These are phyloP conservation scores for Monoplex corrugatus DNA, from an alignment of 2,888 invertebrate species.

Conservation along the genomic window DNA sequence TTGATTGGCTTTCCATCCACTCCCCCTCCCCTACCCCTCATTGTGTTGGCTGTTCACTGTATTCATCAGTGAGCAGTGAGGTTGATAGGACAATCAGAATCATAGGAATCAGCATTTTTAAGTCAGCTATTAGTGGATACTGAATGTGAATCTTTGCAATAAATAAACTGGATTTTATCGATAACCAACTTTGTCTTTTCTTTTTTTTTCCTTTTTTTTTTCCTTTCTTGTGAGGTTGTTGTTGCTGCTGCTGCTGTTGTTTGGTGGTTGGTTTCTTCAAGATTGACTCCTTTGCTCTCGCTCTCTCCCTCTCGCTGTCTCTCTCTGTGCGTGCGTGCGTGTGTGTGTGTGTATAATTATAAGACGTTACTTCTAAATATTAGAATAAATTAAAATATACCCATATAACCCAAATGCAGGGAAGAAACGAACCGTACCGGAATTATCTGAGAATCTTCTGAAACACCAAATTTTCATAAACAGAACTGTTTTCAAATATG, in stretches of 20 bases:
- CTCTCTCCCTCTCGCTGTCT: neutral
- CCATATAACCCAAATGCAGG: too few species aligned
- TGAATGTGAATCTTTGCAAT: conserved; percentile 22
- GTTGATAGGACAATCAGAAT: neutral
- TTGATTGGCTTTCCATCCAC: neutral
- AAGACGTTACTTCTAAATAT: neutral
- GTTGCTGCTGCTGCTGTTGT: neutral
- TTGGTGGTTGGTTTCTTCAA: neutral
- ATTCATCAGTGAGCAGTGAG: neutral
- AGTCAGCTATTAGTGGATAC: neutral
- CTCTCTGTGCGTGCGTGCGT: neutral
- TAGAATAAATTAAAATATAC: too few species aligned
- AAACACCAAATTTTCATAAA: too few species aligned
- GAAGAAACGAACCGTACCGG: too few species aligned
- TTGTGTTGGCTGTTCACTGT: neutral
- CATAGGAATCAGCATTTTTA: neutral
- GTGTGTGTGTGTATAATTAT: neutral
- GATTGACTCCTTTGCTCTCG: neutral
- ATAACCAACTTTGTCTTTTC: neutral
- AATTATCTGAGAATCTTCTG: too few species aligned
- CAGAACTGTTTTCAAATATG: too few species aligned
- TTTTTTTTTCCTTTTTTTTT: neutral
- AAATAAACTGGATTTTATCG: conserved; percentile 28
- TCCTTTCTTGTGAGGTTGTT: neutral
- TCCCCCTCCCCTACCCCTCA: too few species aligned